Evolutionary conservation across 1,140 invertebrate genomes (phyloP).

Genomic region (Dufourea novaeangliae): DNA sequence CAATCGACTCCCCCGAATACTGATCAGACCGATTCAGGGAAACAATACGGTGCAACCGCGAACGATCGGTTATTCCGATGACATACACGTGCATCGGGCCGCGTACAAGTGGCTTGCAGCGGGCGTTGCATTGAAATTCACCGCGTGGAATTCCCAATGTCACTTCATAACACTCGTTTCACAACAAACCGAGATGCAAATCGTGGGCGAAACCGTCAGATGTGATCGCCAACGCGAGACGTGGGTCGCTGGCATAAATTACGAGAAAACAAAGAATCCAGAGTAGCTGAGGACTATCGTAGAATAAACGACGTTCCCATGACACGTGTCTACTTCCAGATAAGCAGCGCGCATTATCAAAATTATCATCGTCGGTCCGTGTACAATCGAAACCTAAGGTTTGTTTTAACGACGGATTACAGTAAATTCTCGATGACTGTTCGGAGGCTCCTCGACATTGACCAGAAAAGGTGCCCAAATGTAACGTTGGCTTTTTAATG

Average conservation of each 20-base stretch:
- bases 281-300: too few relatives aligned
- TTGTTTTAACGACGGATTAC: too few relatives aligned
- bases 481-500: too few relatives aligned
- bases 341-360: too few relatives aligned
- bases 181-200: background rate
- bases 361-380: too few relatives aligned
- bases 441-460: too few relatives aligned
- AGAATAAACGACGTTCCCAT: too few relatives aligned
- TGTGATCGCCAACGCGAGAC: background rate
- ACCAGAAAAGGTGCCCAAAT: too few relatives aligned
- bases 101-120: background rate
- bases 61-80: background rate
- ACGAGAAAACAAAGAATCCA: background rate
- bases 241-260: background rate
- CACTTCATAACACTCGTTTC: background rate
- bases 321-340: too few relatives aligned
- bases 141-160: background rate
- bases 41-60: background rate
- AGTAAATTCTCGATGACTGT: too few relatives aligned
- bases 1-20: background rate
- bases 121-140: conserved; percentile 7
- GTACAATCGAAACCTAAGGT: too few relatives aligned
- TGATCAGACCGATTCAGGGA: background rate
- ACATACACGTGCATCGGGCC: background rate
- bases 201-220: background rate